These are phyloP conservation scores for Montipora capitata DNA, from an alignment of 92 coral and sea anemone genomes.

Conservation along the genomic window DNA sequence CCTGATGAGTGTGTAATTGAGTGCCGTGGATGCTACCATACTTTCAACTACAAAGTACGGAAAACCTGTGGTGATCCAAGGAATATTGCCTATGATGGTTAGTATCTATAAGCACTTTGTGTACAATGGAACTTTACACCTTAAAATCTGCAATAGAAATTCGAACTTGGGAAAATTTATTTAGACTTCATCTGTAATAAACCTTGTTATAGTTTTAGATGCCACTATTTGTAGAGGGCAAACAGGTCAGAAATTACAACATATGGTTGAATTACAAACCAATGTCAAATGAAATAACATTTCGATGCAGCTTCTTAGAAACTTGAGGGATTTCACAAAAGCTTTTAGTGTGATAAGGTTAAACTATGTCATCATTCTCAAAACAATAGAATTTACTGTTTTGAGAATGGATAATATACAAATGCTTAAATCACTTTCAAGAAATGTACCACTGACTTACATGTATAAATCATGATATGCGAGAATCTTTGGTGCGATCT, in stretches of 20 bases:
- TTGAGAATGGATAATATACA: constrained; percentile 4
- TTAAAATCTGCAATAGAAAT: constrained; percentile 17
- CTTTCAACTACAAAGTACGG: constrained; percentile 40
- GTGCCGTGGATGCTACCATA: constrained; percentile 51
- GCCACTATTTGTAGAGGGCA: constrained; percentile 14
- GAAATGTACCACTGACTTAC: constrained; percentile 17
- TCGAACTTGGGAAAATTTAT: constrained; percentile 8
- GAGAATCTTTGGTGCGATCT: background rate
- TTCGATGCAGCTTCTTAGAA: constrained; percentile 1
- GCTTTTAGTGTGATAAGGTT: constrained; percentile 7
- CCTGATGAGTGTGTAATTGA: constrained; percentile 50
- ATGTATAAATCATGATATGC: background rate
- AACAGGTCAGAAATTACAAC: constrained; percentile 20
- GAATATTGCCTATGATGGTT: constrained; percentile 68
- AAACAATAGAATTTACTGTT: constrained; percentile 10
- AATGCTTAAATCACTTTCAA: background rate
- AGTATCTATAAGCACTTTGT: constrained; percentile 5
- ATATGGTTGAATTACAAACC: background rate
- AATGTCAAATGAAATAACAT: constrained; percentile 11
- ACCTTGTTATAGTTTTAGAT: constrained; percentile 8
- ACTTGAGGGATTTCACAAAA: constrained; percentile 3
- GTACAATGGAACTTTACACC: background rate
- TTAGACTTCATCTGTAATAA: constrained; percentile 5
- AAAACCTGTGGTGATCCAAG: constrained; percentile 69
- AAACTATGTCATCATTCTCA: constrained; percentile 16